phyloP scores from a whole-genome alignment of 2,888 invertebrate species.

The Liodrosophila aerea region DNA sequence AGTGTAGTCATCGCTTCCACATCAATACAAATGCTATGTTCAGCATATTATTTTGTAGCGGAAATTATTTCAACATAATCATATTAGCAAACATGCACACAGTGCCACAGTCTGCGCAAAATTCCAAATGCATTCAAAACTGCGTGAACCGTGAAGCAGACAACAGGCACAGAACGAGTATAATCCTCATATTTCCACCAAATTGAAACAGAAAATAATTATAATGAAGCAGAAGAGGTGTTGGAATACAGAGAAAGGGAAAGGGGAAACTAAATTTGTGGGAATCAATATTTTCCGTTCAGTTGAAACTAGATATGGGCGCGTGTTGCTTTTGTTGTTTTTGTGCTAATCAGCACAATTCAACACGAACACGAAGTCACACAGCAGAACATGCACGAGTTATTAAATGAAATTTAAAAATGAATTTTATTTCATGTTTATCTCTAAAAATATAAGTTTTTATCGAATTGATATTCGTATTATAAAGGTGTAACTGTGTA shows the following conservation, averaged over 20 bases:
- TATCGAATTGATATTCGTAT: no score
- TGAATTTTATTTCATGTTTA: no score
- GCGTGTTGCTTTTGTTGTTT: no score
- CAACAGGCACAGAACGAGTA: constrained; percentile 9
- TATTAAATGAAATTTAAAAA: no score
- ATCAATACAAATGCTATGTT: constrained; percentile 13
- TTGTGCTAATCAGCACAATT: no score
- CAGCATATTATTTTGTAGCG: constrained; percentile 55
- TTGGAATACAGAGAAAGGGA: no score
- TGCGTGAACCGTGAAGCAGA: constrained; percentile 16
- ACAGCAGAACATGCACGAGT: no score
- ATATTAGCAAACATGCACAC: constrained; percentile 27
- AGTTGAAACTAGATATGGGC: no score
- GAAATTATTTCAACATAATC: constrained; percentile 67
- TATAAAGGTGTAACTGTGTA: no score
- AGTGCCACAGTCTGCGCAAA: constrained; percentile 18
- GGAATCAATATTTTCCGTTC: constrained; percentile 21
- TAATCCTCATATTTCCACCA: constrained; percentile 22
- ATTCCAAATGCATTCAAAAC: constrained; percentile 36
- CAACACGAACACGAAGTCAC: no score
- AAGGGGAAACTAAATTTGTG: background rate
- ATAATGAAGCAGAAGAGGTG: no score
- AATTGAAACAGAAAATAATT: constrained; percentile 52
- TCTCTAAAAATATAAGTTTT: no score
- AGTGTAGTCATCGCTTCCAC: background rate